Percentiles rank a stretch among this genome's conserved stretches.
phyloP scores from a whole-genome alignment of 2,797 vertebrate genomes.

The Coregonus sp. region DNA sequence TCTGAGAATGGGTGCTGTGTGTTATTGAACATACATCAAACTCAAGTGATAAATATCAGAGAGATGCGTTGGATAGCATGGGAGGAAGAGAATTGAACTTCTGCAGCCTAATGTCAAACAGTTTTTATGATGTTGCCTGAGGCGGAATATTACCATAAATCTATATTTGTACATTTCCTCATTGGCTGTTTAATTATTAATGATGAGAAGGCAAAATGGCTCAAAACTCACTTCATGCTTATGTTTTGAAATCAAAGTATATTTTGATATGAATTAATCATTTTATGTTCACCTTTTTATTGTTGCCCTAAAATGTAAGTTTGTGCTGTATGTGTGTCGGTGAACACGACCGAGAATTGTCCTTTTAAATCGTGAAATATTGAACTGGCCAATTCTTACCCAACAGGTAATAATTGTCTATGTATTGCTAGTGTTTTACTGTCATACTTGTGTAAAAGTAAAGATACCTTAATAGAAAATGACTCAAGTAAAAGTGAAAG shows the following conservation, averaged over 20 bases:
- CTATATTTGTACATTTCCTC: not conserved
- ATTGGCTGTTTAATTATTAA: not conserved
- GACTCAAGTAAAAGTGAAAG: no score
- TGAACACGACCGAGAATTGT: not conserved
- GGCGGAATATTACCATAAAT: not conserved
- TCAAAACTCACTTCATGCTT: not conserved
- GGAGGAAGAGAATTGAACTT: not conserved
- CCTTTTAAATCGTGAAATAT: not conserved
- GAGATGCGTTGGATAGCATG: constrained; percentile 4
- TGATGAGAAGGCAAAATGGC: not conserved
- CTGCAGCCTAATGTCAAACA: constrained; percentile 4
- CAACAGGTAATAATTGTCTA: not conserved
- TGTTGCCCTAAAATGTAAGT: not conserved
- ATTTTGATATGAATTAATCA: not conserved
- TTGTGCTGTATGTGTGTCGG: not conserved
- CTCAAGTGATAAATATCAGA: constrained; percentile 12
- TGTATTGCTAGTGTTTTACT: not conserved
- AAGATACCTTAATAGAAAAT: no score
- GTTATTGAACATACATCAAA: constrained; percentile 42
- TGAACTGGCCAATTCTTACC: not conserved
- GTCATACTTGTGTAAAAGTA: no score
- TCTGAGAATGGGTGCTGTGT: constrained; percentile 56
- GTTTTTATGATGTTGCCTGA: constrained; percentile 8
- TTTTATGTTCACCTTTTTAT: not conserved
- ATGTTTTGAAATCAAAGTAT: not conserved